Evolutionary conservation across 2,888 invertebrate genomes (phyloP).

Genomic region (Trypoxylon attenuatum): DNA sequence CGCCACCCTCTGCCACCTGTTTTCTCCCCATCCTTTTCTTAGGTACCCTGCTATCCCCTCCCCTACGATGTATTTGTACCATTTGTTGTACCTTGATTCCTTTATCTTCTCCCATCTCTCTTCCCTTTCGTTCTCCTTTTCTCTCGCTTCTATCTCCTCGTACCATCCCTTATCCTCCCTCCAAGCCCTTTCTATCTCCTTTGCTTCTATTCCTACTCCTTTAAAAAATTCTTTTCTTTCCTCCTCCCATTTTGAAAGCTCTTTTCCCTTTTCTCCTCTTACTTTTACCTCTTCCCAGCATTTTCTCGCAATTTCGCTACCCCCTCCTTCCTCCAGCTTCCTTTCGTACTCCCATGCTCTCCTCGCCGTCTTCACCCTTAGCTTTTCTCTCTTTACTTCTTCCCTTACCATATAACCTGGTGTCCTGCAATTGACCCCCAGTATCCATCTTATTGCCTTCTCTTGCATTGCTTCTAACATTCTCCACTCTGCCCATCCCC

Average conservation of each 20-base stretch:
- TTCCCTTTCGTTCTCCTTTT: neutral
- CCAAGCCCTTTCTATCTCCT: neutral
- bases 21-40: neutral
- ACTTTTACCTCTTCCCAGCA: neutral
- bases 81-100: neutral
- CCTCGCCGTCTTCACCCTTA: neutral
- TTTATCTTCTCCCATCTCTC: neutral
- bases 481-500: neutral
- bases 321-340: neutral
- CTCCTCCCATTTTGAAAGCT: neutral
- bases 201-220: neutral
- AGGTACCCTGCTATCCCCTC: neutral
- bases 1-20: neutral
- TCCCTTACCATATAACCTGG: neutral
- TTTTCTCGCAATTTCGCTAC: neutral
- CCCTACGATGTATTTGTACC: neutral
- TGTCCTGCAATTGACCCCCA: neutral
- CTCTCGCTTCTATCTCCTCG: no score
- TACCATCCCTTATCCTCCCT: neutral
- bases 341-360: neutral
- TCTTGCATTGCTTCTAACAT: neutral
- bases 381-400: neutral
- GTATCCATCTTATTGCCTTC: neutral
- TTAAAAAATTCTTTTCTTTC: no score
- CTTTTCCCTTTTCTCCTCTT: neutral